These are phyloP conservation scores for Phylloscopus whistleri DNA, from an alignment of 2,113 vertebrate genomes.

Conservation along the genomic window DNA sequence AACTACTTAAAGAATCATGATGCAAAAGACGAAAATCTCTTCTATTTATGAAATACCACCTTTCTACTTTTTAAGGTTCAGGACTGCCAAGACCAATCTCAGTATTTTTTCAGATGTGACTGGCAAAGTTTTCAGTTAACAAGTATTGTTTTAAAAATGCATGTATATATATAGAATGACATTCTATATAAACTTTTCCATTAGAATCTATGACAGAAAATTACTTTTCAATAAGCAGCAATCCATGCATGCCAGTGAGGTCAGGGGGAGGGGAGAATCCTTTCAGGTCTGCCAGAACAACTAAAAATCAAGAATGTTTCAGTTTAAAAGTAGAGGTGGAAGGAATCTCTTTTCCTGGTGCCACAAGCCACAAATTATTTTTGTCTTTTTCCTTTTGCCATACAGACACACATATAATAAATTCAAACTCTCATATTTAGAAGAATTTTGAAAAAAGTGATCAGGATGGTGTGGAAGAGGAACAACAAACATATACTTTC, in stretches of 20 bases:
- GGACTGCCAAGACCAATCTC: neutral
- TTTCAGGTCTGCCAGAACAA: slow-evolving; percentile 45
- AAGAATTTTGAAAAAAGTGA: neutral
- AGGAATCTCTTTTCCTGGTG: slow-evolving; percentile 7
- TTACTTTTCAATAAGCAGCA: slow-evolving; percentile 59
- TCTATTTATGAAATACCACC: neutral
- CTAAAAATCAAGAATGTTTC: slow-evolving; percentile 46
- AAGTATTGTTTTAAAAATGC: neutral
- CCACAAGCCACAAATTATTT: neutral
- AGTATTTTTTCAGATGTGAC: slow-evolving; percentile 16
- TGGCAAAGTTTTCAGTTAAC: slow-evolving; percentile 13
- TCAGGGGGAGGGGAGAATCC: slow-evolving; percentile 42
- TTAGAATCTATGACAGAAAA: slow-evolving; percentile 50
- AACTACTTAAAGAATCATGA: neutral
- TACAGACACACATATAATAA: neutral
- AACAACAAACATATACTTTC: neutral
- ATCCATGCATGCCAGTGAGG: neutral
- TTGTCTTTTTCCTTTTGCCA: neutral
- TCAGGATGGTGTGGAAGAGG: neutral
- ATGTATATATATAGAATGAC: neutral
- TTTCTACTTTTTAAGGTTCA: neutral
- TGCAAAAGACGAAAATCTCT: neutral
- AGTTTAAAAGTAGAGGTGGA: slow-evolving; percentile 12
- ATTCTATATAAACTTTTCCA: slow-evolving; percentile 50
- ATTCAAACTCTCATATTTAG: neutral